Evolutionary conservation across 2,888 invertebrate species (phyloP), one percentile per base, ranked within the genome.

Genomic region (Trachelus troglodyta): DNA sequence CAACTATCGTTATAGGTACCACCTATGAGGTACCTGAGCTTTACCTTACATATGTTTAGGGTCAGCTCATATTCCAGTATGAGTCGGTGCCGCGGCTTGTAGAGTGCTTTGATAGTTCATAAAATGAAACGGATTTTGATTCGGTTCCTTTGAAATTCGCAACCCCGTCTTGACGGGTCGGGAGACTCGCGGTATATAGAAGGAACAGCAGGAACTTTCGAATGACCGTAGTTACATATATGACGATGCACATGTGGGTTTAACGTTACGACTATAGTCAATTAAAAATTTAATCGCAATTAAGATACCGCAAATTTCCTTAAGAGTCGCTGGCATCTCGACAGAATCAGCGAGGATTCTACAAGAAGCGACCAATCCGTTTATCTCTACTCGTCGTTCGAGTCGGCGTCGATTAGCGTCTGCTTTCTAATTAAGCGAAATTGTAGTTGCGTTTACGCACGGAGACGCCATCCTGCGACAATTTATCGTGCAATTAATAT

Each of bases 51-150:
- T 23, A 56, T 56, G 75, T 79, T 78, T 79, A 34, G 71, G 79
- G 81, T 78, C 81, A 79, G 82, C 83, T 86, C 83, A 77, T 78
- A 85, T 87, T 87, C 85, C 85, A 81, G 83, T 81, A 79, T 80
- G 79, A 79, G 80, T 82, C 84, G 85, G 81, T 77, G 81, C 86
- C 87, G 85, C 85, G 79, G 77, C 80, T 77, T 79, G 79, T 77
- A 76, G 80, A 79, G 81, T 79, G 78, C 84, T 86, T 87, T 87
- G 88, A 87, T 88, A 87, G 86, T 87, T 86, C 88, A 87, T 88
- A 86, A 87, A 89, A 87, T 83, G 84, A 87, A 87, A 87, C 84
- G 85, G 86, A 87, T 87, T 86, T 87, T 87, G 85, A 89, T 89
- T 89, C 89, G 90, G 88, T 81, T 79, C 81, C 87, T 86, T 90